These are phyloP conservation scores for Odocoileus hemionus DNA, from an alignment of 2,113 vertebrate species.

Conservation along the genomic window DNA sequence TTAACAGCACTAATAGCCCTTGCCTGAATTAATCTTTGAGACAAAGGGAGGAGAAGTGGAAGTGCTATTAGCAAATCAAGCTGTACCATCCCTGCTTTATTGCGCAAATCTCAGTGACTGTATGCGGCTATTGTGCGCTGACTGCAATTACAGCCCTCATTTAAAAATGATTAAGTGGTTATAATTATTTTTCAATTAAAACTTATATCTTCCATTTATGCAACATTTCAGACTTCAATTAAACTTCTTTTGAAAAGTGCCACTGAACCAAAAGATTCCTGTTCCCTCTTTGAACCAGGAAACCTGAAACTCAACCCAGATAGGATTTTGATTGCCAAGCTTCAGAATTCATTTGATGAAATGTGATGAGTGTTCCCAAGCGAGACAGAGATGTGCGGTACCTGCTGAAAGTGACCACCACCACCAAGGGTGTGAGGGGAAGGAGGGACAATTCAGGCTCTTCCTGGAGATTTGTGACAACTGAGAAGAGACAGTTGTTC, in stretches of 20 bases:
- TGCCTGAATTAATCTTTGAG: conserved; percentile 99
- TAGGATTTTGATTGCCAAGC: conserved; percentile 54
- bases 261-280: conserved; percentile 76
- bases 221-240: conserved; percentile 85
- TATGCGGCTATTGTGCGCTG: conserved; percentile 93
- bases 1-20: conserved; percentile 99
- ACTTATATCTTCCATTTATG: conserved; percentile 96
- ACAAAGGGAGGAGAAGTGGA: conserved; percentile 97
- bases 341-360: neutral
- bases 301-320: conserved; percentile 55
- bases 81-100: conserved; percentile 99
- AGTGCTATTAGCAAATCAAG: conserved; percentile 94
- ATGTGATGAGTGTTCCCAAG: conserved; percentile 53
- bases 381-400: neutral
- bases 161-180: conserved; percentile 99
- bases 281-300: conserved; percentile 56
- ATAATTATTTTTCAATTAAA: conserved; percentile 99
- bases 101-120: conserved; percentile 90
- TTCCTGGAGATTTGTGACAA: neutral
- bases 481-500: neutral
- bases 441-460: fast-evolving
- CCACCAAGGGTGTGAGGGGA: fast-evolving
- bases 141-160: conserved; percentile 98
- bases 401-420: neutral
- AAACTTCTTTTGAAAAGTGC: conserved; percentile 80